These are phyloP conservation scores for Crypturellus tataupa DNA, from an alignment of 2,797 vertebrate species.

Conservation along the genomic window DNA sequence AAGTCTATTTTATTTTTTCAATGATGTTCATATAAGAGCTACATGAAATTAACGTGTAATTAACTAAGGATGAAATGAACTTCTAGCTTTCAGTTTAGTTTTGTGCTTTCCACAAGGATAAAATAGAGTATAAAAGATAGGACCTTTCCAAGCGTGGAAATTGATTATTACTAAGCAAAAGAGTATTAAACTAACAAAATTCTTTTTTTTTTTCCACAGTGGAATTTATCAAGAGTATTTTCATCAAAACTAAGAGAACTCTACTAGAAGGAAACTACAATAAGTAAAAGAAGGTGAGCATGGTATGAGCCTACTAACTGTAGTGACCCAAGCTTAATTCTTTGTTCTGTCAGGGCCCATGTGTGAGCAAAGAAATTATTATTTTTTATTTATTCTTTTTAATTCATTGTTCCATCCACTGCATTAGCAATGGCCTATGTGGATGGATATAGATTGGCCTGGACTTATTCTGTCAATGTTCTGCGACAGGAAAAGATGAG, in stretches of 20 bases:
- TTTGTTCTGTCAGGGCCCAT: neutral
- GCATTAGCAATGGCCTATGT: neutral
- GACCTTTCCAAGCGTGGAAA: slow-evolving; percentile 11
- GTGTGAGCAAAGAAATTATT: neutral
- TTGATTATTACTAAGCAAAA: slow-evolving; percentile 9
- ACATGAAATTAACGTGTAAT: slow-evolving; percentile 57
- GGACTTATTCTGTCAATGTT: neutral
- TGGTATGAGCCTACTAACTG: neutral
- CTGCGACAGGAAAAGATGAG: neutral
- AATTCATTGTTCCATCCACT: neutral
- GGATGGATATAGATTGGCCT: neutral
- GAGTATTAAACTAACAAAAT: neutral
- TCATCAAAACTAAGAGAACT: neutral
- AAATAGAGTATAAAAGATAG: slow-evolving; percentile 35
- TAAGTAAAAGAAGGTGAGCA: neutral
- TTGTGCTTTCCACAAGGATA: neutral
- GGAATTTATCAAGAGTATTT: neutral
- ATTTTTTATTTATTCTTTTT: neutral
- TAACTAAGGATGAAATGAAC: slow-evolving; percentile 50
- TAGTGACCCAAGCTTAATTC: neutral
- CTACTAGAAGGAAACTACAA: neutral
- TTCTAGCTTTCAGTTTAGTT: neutral
- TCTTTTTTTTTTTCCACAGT: neutral
- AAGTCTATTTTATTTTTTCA: slow-evolving; percentile 47
- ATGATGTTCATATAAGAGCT: slow-evolving; percentile 14